Base-by-base conservation (phyloP, 1,140 invertebrate species). In the Cydia amplana region DNA sequence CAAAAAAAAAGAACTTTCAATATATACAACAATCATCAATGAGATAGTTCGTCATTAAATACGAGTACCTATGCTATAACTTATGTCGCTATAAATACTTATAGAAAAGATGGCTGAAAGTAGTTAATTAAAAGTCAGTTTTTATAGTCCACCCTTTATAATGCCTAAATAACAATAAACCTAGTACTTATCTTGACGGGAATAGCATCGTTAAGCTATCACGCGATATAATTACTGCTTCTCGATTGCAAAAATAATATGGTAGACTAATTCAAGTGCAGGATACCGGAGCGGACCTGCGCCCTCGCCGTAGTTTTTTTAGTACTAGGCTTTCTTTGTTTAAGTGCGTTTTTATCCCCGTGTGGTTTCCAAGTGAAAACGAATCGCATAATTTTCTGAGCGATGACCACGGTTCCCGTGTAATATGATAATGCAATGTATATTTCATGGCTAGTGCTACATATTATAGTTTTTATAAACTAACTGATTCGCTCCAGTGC, bases 361-460 rank as follows among this genome's bases (percentile, higher is more conserved):
- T 85, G 78, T 78, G 80, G 82, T 88, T 86, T 81, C 82, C 80
- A 80, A 90, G 85, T 91, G 88, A 90, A 92, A 91, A 89, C 81
- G 85, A 88, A 90, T 83, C 85, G 88, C 83, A 90, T 90, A 88
- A 91, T 92, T 91, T 89, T 87, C 87, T 89, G 87, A 90, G 85
- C 87, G 85, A 86, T 87, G 87, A 90, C 89, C 90, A 91, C 89
- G 88, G 87, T 88, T 88, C 89, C 83, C 89, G 79, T 89, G 91
- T 93, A 91, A 91, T 91, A 93, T 93, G 90, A 93, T 93, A 93
- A 93, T 93, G 89, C 84, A 82, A 84, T 83, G 87, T 90, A 93
- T 93, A 90, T 91, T 91, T 91, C 86, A 91, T 90, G 87, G 87
- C 87, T 89, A 88, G 83, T 74, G 81, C 83, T 82, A 82, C 83